Base-by-base conservation (phyloP, 2,113 vertebrate genomes). In the Zingel zingel region DNA sequence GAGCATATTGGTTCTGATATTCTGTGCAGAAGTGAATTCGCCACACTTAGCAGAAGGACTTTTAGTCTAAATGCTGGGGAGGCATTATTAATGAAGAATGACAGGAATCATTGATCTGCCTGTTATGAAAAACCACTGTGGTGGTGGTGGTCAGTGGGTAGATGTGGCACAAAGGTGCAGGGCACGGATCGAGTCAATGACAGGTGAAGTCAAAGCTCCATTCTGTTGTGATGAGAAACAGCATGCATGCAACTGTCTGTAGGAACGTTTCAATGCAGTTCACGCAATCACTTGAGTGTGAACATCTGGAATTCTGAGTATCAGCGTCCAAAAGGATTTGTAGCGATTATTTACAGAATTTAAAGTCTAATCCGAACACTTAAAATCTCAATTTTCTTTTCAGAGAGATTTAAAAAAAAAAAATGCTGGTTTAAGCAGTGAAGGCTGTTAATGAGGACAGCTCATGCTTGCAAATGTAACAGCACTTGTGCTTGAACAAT, bases 31-130 rank as follows among this genome's bases (percentile, higher is more conserved):
- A 30, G 62, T 51, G 18, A 18, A 53, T 3, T 25, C 11, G 57
- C 48, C n/a, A 39, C 48, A 45, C 58, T 65, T 23, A 4, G 50
- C 56, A 2, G 23, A 74, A 14, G 65, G 45, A 39, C 61, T 82
- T 27, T 82, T 27, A 13, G 25, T 51, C 33, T 81, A 79, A 83
- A 85, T 66, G 61, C 73, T 74, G 43, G 13, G 10, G 67, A 63
- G 56, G 62, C 16, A 45, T 83, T 77, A 70, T 77, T 89, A 79
- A 92, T 91, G 48, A 79, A 86, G 81, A 81, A 58, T 83, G 93
- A 91, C 89, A 88, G 86, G 58, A 66, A 53, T 11, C 86, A 92
- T 92, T 80, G 85, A 94, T 92, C 88, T 10, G 79, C 63, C 68
- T 86, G 92, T 72, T 79, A 88, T 74, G 51, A 90, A 87, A 91